These are phyloP conservation scores for Actinia tenebrosa DNA, from an alignment of 64 coral and sea anemone species.

Conservation along the genomic window DNA sequence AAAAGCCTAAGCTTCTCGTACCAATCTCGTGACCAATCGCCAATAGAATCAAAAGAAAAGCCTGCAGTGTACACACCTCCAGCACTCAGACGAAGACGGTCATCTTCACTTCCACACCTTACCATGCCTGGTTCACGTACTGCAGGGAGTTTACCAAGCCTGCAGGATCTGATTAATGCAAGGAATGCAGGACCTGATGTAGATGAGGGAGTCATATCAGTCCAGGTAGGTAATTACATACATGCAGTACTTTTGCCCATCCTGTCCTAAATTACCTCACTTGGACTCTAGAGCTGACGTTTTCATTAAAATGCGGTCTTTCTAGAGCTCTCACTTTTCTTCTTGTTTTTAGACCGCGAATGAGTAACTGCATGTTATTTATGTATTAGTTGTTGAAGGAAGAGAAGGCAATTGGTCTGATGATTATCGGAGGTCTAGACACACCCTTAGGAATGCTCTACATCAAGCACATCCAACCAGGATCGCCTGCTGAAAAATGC, in stretches of 20 bases:
- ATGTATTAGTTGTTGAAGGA: constrained; percentile 74
- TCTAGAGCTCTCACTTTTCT: no score
- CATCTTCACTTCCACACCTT: constrained; percentile 71
- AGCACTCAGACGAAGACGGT: constrained; percentile 40
- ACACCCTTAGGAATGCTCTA: constrained; percentile 95
- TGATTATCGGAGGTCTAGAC: constrained; percentile 90
- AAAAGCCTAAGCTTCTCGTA: not conserved
- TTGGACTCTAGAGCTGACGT: not conserved
- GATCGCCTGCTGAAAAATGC: constrained; percentile 76
- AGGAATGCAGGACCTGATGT: constrained; percentile 62
- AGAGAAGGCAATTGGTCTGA: constrained; percentile 85
- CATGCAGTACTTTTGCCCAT: not conserved
- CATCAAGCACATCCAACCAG: constrained; percentile 90
- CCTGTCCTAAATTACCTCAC: no score
- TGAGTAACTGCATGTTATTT: not conserved
- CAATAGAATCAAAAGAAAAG: not conserved
- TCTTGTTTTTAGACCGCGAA: not conserved
- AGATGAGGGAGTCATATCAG: constrained; percentile 59
- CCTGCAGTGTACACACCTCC: constrained; percentile 12
- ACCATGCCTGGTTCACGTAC: not conserved
- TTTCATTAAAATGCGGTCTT: no score
- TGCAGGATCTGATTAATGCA: constrained; percentile 66
- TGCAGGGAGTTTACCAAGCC: constrained; percentile 24
- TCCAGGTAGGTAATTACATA: constrained; percentile 48
- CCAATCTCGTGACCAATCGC: not conserved